phyloP scores from a whole-genome alignment of 1,140 invertebrate species.

The Venustaconcha ellipsiformis region DNA sequence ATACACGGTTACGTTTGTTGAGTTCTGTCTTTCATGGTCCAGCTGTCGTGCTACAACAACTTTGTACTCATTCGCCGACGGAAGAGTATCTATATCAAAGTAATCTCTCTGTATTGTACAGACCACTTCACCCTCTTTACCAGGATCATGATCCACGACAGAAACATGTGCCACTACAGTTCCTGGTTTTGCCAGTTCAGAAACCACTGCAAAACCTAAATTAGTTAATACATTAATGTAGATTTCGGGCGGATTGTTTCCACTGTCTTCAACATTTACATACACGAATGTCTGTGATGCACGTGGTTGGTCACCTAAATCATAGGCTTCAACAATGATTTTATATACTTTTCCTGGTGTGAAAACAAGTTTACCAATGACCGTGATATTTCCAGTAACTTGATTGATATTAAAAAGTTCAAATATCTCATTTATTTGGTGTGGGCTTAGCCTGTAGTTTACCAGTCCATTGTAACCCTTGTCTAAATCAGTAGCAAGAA shows the following conservation, averaged over 20 bases:
- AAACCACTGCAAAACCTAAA: slow-evolving; percentile 16
- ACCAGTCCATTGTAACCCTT: slow-evolving; percentile 17
- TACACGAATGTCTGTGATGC: slow-evolving; percentile 19
- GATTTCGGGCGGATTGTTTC: slow-evolving; percentile 27
- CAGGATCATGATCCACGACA: slow-evolving; percentile 54
- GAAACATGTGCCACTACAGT: slow-evolving; percentile 54
- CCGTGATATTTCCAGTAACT: slow-evolving; percentile 21
- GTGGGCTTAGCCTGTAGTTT: slow-evolving; percentile 19
- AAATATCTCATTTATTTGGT: slow-evolving; percentile 24
- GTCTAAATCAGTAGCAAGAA: slow-evolving; percentile 21
- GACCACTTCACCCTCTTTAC: slow-evolving; percentile 49
- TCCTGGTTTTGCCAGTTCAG: slow-evolving; percentile 47
- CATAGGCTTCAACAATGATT: slow-evolving; percentile 31
- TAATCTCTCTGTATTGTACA: slow-evolving; percentile 41
- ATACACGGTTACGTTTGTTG: slow-evolving; percentile 82
- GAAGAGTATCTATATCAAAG: slow-evolving; percentile 48
- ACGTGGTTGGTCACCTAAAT: slow-evolving; percentile 22
- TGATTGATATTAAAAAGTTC: slow-evolving; percentile 14
- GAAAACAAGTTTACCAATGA: slow-evolving; percentile 17
- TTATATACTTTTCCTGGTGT: slow-evolving; percentile 19
- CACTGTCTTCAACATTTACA: slow-evolving; percentile 28
- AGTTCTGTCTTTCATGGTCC: slow-evolving; percentile 81
- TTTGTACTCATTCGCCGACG: slow-evolving; percentile 46
- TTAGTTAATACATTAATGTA: slow-evolving; percentile 18
- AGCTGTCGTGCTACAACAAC: slow-evolving; percentile 71